phyloP scores from a whole-genome alignment of 2,797 vertebrate genomes.

The Limnodromus scolopaceus region DNA sequence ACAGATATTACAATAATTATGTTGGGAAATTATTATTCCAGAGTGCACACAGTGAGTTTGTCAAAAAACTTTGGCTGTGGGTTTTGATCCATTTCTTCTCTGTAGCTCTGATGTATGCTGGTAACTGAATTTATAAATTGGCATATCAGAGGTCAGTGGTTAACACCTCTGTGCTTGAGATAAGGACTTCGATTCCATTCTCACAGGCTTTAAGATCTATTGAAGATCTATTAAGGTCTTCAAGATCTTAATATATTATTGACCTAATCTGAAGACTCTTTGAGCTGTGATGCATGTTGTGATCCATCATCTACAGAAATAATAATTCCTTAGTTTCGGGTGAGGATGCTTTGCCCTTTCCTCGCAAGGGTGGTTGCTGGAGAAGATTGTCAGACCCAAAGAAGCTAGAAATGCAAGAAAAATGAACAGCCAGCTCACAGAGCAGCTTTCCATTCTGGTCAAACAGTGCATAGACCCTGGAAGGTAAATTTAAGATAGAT shows the following conservation, averaged over 20 bases:
- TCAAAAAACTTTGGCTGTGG: neutral
- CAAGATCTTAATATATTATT: neutral
- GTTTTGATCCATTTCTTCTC: neutral
- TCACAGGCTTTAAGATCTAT: constrained; percentile 10
- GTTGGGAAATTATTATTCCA: neutral
- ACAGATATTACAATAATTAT: neutral
- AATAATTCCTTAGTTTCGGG: neutral
- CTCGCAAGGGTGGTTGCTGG: neutral
- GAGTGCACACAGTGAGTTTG: neutral
- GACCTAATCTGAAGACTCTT: neutral
- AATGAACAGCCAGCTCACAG: neutral
- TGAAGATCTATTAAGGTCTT: neutral
- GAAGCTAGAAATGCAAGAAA: neutral
- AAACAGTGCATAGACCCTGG: neutral
- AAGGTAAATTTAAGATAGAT: neutral
- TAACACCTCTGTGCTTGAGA: constrained; percentile 71
- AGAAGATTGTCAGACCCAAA: neutral
- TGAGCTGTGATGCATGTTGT: neutral
- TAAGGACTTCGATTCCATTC: constrained; percentile 71
- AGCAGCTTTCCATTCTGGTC: neutral
- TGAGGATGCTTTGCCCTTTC: neutral
- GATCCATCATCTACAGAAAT: neutral
- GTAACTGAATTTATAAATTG: constrained; percentile 38
- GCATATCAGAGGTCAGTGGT: constrained; percentile 67
- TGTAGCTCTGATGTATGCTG: neutral